Evolutionary conservation across 2,797 vertebrate genomes (phyloP), one percentile per base, ranked within the genome.

Genomic region (Halcyon smyrnensis): DNA sequence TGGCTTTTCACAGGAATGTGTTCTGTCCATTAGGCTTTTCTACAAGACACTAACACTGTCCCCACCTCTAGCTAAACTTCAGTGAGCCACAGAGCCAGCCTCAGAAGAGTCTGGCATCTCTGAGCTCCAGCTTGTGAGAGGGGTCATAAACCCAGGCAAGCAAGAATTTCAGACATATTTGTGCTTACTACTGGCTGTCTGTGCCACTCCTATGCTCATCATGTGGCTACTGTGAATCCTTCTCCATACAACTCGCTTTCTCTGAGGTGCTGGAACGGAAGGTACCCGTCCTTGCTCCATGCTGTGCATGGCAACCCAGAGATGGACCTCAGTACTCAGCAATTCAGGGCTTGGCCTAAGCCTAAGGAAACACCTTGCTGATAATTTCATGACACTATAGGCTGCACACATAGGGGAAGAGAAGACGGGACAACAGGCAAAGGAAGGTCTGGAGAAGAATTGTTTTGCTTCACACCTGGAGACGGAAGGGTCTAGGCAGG

Each of bases 321-420:
- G 51, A 32, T 27, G 46, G 73, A 24, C 12, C 45, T 51, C 6
- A 11, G 53, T 27, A 8, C 3, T 9, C 43, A 8, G 53, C 30
- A 7, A 3, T 10, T 30, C 41, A 83, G 39, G 59, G 19, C 24
- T 56, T 64, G 81, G 18, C 37, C 57, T 57, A 51, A 75, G 62
- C n/a, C 81, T 48, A 15, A 21, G 46, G 30, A 59, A 59, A 57
- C 3, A 4, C 39, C 67, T 27, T 11, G 50, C 11, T 53, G 57
- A 5, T 16, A 12, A 2, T 2, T 67, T 11, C 50, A 34, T 2
- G 36, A 4, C 46, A 12, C 17, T 27, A 15, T 1, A 9, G 57
- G 21, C 18, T 65, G 46, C 51, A 69, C 30, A 41, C 73, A 20
- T 18, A 17, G 39, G 18, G 20, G 8, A 30, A 12, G 63, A 19